Conservation (phyloP, 35 echinoderm and acorn worm genomes). For the Lytechinus pictus region DNA sequence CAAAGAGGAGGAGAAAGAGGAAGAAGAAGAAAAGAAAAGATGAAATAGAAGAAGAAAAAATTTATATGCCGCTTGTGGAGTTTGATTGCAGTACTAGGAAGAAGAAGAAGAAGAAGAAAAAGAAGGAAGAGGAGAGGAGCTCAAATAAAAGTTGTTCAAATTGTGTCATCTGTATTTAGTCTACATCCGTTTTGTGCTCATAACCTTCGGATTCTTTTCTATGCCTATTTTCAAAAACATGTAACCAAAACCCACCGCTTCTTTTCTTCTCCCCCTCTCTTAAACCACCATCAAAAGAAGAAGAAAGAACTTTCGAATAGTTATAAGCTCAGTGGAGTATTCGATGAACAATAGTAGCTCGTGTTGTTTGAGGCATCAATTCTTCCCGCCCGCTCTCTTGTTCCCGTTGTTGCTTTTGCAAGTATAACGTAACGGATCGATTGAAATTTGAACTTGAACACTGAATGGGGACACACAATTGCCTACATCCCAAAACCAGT, state of each 20-base stretch:
- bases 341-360: background rate
- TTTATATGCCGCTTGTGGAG: no score
- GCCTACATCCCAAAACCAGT: background rate
- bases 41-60: no score
- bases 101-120: no score
- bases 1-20: background rate
- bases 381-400: background rate
- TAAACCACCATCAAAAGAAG: background rate
- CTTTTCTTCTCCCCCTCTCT: background rate
- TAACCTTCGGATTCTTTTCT: background rate
- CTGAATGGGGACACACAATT: background rate
- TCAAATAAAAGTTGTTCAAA: background rate
- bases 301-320: background rate
- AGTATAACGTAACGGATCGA: conserved; percentile 43
- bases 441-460: conserved; percentile 20
- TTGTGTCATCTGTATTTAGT: background rate
- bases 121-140: no score
- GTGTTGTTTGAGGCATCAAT: background rate
- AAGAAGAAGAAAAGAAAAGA: background rate
- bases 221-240: background rate
- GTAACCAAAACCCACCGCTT: background rate
- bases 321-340: background rate
- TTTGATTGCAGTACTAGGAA: no score
- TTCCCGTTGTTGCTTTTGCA: conserved; percentile 30
- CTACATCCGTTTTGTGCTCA: conserved; percentile 1